Evolutionary conservation across 2,888 invertebrate genomes (phyloP).

Genomic region (Catotricha subobsoleta): DNA sequence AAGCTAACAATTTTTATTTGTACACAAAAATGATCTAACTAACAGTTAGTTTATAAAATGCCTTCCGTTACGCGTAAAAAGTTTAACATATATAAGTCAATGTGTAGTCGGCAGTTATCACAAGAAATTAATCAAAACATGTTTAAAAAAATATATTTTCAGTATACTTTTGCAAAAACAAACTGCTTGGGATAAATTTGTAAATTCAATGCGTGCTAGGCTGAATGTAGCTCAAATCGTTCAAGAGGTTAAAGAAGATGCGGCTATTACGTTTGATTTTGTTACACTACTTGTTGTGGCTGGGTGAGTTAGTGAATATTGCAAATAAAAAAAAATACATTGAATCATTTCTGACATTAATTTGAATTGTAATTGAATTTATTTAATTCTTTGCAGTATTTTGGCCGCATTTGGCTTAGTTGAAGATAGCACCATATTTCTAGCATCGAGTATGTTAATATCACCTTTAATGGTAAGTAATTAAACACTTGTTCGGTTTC

Average conservation of each 20-base stretch:
- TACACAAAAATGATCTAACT: no score
- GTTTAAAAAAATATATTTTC: background rate
- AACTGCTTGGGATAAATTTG: slow-evolving; percentile 40
- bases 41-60: no score
- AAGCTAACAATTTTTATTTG: no score
- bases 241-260: slow-evolving; percentile 45
- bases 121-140: no score
- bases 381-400: slow-evolving; percentile 29
- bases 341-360: background rate
- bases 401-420: slow-evolving; percentile 55
- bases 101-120: no score
- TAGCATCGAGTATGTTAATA: slow-evolving; percentile 66
- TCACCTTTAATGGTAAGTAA: slow-evolving; percentile 54
- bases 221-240: slow-evolving; percentile 56
- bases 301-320: slow-evolving; percentile 31
- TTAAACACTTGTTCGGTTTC: background rate
- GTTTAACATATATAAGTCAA: no score
- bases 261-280: slow-evolving; percentile 59
- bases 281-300: slow-evolving; percentile 50
- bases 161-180: slow-evolving; percentile 15
- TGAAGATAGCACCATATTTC: slow-evolving; percentile 52
- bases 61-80: no score
- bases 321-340: background rate
- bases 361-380: background rate
- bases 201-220: slow-evolving; percentile 44